phyloP scores from a whole-genome alignment of 2,113 vertebrate species.

The Neogale vison region DNA sequence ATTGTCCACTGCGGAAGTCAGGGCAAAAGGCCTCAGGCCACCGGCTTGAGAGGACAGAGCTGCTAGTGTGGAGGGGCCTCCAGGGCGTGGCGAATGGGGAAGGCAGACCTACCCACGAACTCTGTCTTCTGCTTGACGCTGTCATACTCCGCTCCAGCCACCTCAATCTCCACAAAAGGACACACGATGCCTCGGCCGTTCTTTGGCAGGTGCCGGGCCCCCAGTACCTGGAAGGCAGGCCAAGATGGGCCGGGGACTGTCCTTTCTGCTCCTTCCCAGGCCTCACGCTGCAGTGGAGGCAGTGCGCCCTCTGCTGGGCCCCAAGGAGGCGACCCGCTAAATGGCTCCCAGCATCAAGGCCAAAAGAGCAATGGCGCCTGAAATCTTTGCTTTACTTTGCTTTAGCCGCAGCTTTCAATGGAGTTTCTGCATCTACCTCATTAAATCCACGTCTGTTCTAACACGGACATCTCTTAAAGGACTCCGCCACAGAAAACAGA shows the following conservation, averaged over 20 bases:
- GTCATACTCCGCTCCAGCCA: constrained; percentile 97
- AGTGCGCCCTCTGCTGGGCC: constrained; percentile 72
- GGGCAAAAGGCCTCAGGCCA: not conserved
- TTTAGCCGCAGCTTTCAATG: not conserved
- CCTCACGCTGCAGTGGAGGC: not conserved
- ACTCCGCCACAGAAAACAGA: not conserved
- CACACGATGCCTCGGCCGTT: constrained; percentile 97
- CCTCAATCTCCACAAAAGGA: constrained; percentile 97
- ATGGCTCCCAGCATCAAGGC: not conserved
- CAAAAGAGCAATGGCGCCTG: not conserved
- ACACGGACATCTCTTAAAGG: not conserved
- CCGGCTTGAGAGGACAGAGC: rapidly evolving
- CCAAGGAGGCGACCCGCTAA: not conserved
- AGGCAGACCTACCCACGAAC: constrained; percentile 90
- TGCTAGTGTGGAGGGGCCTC: not conserved
- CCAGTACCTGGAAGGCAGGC: constrained; percentile 89
- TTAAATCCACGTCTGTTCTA: not conserved
- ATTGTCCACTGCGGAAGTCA: constrained; percentile 90
- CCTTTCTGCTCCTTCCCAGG: not conserved
- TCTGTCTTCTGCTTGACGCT: constrained; percentile 96
- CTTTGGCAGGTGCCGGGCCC: constrained; percentile 96
- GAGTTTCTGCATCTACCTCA: not conserved
- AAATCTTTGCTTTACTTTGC: not conserved
- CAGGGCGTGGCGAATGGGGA: not conserved
- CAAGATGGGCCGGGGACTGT: not conserved